Conservation (phyloP, 2,888 invertebrate genomes). For the Drosophila koepferae region DNA sequence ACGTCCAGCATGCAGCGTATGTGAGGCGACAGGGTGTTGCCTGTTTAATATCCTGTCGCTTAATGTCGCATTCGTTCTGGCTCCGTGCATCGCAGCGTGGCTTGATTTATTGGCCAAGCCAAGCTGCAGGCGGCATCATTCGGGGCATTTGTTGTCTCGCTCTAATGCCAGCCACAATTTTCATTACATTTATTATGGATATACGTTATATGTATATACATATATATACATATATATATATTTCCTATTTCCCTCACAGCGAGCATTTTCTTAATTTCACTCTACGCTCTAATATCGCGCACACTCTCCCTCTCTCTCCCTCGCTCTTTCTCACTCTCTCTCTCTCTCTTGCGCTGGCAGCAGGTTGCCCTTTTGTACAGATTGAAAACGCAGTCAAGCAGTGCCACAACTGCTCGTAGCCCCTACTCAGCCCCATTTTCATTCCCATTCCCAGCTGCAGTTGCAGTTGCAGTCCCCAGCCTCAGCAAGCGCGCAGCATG, state of each 20-base stretch:
- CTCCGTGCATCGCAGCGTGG: conserved; percentile 13
- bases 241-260: conserved; percentile 22
- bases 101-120: conserved; percentile 62
- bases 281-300: not conserved
- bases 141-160: not conserved
- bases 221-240: conserved; percentile 9
- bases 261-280: conserved; percentile 62
- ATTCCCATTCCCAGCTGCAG: not conserved
- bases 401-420: conserved; percentile 10
- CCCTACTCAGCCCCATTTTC: too few species aligned
- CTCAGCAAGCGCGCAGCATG: not conserved
- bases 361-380: conserved; percentile 51
- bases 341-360: conserved; percentile 14
- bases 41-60: conserved; percentile 64
- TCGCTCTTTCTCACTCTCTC: too few species aligned
- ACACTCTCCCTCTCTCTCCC: not conserved
- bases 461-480: not conserved
- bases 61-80: conserved; percentile 50
- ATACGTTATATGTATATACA: not conserved
- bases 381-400: conserved; percentile 77
- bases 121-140: conserved; percentile 25
- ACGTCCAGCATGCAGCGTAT: not conserved
- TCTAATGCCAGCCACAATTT: conserved; percentile 23
- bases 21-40: conserved; percentile 11
- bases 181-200: conserved; percentile 58